Percentiles rank a stretch among this genome's conserved stretches.
Evolutionary conservation across 2,888 invertebrate species (phyloP).

Genomic region (Pseudococcus longispinus): DNA sequence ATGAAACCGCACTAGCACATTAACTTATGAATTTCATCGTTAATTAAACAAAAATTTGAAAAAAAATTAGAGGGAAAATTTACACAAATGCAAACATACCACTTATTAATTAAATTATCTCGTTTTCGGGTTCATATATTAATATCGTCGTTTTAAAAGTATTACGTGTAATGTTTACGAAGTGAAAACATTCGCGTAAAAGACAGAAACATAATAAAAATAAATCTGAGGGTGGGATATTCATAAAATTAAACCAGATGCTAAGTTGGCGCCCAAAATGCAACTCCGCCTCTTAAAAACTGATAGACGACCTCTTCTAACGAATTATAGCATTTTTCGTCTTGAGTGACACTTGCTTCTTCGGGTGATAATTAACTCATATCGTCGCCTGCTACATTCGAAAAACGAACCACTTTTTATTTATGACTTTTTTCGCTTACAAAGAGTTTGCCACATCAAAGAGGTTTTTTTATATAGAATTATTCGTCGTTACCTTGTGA

Average conservation of each 20-base stretch:
- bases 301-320: constrained; percentile 54
- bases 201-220: constrained; percentile 52
- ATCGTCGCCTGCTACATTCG: constrained; percentile 50
- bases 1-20: not conserved
- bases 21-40: constrained; percentile 36
- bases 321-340: constrained; percentile 54
- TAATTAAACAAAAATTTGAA: not conserved
- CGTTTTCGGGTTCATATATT: constrained; percentile 22
- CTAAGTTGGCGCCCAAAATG: constrained; percentile 54
- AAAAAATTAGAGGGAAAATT: not conserved
- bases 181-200: constrained; percentile 47
- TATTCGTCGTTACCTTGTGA: constrained; percentile 19
- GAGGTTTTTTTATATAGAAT: not conserved
- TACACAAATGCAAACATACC: not conserved
- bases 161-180: constrained; percentile 37
- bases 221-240: constrained; percentile 52
- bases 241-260: constrained; percentile 50
- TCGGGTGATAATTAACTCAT: constrained; percentile 51
- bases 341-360: constrained; percentile 50
- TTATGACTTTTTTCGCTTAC: constrained; percentile 44
- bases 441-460: constrained; percentile 48
- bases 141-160: constrained; percentile 12
- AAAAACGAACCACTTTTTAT: constrained; percentile 50
- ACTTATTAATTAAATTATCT: constrained; percentile 36
- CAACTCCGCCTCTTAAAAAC: constrained; percentile 53